These are phyloP conservation scores for Coecobrya sp. DNA, from an alignment of 2,888 invertebrate species.

Conservation along the genomic window DNA sequence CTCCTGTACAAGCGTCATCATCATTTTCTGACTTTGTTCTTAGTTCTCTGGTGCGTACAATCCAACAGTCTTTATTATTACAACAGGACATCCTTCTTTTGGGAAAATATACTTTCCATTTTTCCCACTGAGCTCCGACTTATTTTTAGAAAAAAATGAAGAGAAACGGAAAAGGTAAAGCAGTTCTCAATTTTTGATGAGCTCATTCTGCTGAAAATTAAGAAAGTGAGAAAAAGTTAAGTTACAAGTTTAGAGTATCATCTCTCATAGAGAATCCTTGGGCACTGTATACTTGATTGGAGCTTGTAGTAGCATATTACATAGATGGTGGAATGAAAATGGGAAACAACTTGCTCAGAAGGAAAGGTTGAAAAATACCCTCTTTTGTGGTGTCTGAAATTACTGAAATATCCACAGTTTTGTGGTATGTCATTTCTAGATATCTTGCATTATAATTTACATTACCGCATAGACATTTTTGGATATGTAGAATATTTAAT, in stretches of 20 bases:
- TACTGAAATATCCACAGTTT: background rate
- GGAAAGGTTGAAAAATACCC: background rate
- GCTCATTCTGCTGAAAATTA: conserved; percentile 69
- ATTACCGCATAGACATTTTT: background rate
- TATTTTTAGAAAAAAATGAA: conserved; percentile 26
- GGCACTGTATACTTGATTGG: background rate
- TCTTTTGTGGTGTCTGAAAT: conserved; percentile 5
- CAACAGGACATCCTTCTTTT: background rate
- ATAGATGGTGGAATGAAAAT: background rate
- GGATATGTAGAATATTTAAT: too few relatives aligned
- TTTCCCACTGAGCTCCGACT: background rate
- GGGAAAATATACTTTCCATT: background rate
- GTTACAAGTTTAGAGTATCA: conserved; percentile 16
- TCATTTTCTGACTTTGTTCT: conserved; percentile 26
- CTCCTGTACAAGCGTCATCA: conserved; percentile 47
- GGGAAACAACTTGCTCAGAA: background rate
- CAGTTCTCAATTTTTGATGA: conserved; percentile 77
- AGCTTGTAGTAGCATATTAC: background rate
- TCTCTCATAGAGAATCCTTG: conserved; percentile 7
- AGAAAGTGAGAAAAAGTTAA: conserved; percentile 68
- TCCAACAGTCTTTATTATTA: background rate
- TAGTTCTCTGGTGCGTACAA: background rate
- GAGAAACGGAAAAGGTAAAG: conserved; percentile 46
- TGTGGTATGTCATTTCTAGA: background rate
- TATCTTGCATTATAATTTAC: background rate